Evolutionary conservation across 2,797 vertebrate genomes (phyloP), one percentile per base, ranked within the genome.

Genomic region (Myotis myotis): DNA sequence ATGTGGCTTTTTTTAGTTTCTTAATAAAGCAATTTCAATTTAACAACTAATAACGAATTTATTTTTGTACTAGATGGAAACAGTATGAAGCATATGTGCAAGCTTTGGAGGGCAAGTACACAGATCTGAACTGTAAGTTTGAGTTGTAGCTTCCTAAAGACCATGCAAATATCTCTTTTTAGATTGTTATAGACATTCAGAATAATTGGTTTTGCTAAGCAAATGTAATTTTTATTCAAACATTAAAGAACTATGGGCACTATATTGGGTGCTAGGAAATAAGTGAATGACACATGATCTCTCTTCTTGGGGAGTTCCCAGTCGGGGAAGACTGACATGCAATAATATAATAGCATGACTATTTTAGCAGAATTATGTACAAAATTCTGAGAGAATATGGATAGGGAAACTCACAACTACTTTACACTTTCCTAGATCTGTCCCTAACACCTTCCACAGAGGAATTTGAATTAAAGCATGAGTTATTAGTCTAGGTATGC

Each of bases 1-100:
- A 12, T 92, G 20, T 74, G 2, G 11, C 96, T 64, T 64, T 60
- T 44, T n/a, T 74, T 97, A 49, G 51, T 84, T 25, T 85, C 89
- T 96, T 70, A 97, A 81, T 91, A 74, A 96, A 86, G 17, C 55
- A 62, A 12, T 94, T 93, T 94, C 25, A 57, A 0, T 36, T 0
- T 86, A 75, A 85, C 1, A 70, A 30, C 78, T 96, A 79, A 96
- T 15, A 64, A 64, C 16, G 7, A 49, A 2, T 95, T 96, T 95
- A 49, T 94, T 94, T 84, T 86, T 98, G 74, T 80, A 62, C 93
- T 98, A 99, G 99, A 98, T 99, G 99, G 99, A 99, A 99, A 96
- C 99, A 99, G 36, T 99, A 99, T 97, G 99, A 99, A 98, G 98
- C 99, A 0, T 99, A 99, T 0, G 98, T 99, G 93, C 99, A 99